Evolutionary conservation across 2,113 vertebrate genomes (phyloP).

Genomic region (Cromileptes altivelis): DNA sequence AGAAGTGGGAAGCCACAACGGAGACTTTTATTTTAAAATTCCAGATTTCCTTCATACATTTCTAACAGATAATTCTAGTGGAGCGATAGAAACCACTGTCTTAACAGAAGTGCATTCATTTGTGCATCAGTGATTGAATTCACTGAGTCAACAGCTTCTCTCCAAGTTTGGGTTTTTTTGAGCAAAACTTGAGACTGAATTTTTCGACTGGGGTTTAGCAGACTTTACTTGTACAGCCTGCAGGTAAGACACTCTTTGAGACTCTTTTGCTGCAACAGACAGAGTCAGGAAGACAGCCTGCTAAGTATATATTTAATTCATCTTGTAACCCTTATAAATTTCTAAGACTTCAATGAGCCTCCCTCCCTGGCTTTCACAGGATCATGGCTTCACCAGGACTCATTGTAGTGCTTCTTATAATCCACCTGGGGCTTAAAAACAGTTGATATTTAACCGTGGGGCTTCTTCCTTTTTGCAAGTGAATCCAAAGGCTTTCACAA

Average conservation of each 20-base stretch:
- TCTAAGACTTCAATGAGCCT: constrained; percentile 29
- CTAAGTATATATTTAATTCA: constrained; percentile 27
- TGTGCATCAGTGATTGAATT: background rate
- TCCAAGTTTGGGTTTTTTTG: background rate
- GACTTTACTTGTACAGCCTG: background rate
- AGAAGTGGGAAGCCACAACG: background rate
- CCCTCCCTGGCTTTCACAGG: constrained; percentile 37
- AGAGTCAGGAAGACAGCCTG: background rate
- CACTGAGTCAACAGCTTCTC: background rate
- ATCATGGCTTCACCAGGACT: constrained; percentile 28
- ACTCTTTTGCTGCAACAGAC: background rate
- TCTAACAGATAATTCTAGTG: background rate
- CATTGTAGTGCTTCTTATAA: constrained; percentile 15
- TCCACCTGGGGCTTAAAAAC: constrained; percentile 26
- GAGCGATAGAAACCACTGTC: background rate
- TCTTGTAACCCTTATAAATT: constrained; percentile 15
- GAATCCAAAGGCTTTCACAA: background rate
- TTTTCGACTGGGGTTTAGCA: background rate
- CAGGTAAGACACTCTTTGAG: background rate
- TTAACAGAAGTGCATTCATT: background rate
- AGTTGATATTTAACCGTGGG: background rate
- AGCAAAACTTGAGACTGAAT: background rate
- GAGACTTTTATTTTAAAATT: no score
- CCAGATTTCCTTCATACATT: no score
- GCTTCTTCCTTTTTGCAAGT: background rate